These are phyloP conservation scores for Cnemophilus loriae DNA, from an alignment of 2,113 vertebrate genomes.

Conservation along the genomic window DNA sequence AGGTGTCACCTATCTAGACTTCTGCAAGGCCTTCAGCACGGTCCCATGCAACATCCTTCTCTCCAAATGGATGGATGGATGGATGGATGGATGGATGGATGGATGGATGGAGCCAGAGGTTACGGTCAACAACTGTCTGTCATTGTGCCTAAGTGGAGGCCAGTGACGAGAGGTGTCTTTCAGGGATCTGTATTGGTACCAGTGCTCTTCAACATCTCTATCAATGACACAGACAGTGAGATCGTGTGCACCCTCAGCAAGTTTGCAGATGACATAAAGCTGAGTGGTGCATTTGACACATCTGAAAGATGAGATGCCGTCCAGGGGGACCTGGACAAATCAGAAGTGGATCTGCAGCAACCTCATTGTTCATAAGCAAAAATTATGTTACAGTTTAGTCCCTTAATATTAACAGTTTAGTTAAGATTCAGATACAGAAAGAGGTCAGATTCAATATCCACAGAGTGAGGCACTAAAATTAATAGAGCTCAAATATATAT, in stretches of 20 bases:
- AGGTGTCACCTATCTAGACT: not conserved
- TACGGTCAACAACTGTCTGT: not conserved
- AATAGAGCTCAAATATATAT: not conserved
- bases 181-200: not conserved
- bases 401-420: not conserved
- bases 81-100: not conserved
- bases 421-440: not conserved
- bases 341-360: not conserved
- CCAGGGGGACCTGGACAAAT: not conserved
- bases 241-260: accelerated
- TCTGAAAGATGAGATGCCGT: not conserved
- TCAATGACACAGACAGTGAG: not conserved
- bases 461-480: not conserved
- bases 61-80: not conserved
- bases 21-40: accelerated
- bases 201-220: not conserved
- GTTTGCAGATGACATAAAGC: not conserved
- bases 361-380: not conserved
- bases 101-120: not conserved
- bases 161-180: no score
- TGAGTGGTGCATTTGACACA: not conserved
- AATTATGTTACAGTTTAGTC: not conserved
- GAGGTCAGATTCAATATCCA: not conserved
- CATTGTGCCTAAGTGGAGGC: not conserved
- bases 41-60: accelerated